Conservation (phyloP, 2,888 invertebrate genomes). For the Leptopilina myrica region DNA sequence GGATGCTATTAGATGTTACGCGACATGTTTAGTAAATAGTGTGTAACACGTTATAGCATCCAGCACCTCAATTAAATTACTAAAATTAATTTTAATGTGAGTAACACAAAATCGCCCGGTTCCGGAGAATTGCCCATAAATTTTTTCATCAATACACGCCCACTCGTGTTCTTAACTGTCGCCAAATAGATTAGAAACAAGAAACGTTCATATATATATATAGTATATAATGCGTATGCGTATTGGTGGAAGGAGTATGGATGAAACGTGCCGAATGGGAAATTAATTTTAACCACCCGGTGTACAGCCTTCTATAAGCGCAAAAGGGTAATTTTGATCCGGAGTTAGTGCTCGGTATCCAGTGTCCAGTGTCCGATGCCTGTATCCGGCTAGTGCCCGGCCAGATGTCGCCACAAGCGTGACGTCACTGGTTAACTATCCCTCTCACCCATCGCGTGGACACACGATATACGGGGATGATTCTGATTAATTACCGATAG, state of each 20-base stretch:
- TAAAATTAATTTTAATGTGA: too few species aligned
- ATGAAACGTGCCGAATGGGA: constrained; percentile 53
- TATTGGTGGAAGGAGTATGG: constrained; percentile 12
- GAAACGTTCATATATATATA: background rate
- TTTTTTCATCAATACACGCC: too few species aligned
- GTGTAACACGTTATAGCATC: too few species aligned
- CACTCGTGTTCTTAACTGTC: background rate
- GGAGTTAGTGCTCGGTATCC: constrained; percentile 63
- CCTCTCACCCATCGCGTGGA: constrained; percentile 60
- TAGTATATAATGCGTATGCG: too few species aligned
- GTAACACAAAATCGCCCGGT: too few species aligned
- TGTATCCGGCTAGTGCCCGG: constrained; percentile 66
- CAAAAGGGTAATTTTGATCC: constrained; percentile 71
- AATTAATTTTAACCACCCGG: constrained; percentile 74
- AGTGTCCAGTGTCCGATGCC: constrained; percentile 69
- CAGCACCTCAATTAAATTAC: too few species aligned
- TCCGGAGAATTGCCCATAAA: too few species aligned
- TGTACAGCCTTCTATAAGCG: constrained; percentile 58
- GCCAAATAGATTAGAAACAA: background rate
- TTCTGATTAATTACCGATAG: constrained; percentile 77
- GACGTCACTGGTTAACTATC: constrained; percentile 77
- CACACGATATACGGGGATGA: constrained; percentile 74
- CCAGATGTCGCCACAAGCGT: constrained; percentile 76
- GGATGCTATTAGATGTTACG: too few species aligned
- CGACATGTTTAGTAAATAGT: too few species aligned